phyloP scores from a whole-genome alignment of 2,888 invertebrate species.

The Idaea biselata region DNA sequence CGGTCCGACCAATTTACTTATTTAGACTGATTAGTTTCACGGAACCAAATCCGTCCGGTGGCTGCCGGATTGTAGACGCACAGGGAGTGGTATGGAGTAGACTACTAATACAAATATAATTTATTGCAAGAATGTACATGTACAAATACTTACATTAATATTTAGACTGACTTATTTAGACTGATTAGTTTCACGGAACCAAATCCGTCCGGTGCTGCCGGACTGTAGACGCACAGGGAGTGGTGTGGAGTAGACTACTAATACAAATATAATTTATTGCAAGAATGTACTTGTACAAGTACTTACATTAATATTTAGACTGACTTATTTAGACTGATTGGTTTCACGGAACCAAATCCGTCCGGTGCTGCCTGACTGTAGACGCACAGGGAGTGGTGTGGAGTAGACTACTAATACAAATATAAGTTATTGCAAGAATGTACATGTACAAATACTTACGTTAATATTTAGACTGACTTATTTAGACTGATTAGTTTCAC shows the following conservation, averaged over 20 bases:
- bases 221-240: slow-evolving; percentile 17
- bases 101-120: background rate
- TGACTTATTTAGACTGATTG: slow-evolving; percentile 76
- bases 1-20: slow-evolving; percentile 69
- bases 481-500: slow-evolving; percentile 76
- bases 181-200: slow-evolving; percentile 78
- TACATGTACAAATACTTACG: too few relatives aligned
- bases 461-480: too few relatives aligned
- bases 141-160: too few relatives aligned
- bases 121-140: too few relatives aligned
- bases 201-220: slow-evolving; percentile 71
- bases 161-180: slow-evolving; percentile 75
- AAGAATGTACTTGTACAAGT: too few relatives aligned
- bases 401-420: slow-evolving; percentile 24
- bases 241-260: slow-evolving; percentile 27
- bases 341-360: slow-evolving; percentile 77
- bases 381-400: slow-evolving; percentile 19
- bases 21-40: slow-evolving; percentile 76
- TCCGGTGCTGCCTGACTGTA: slow-evolving; percentile 54
- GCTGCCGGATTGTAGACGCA: slow-evolving; percentile 34
- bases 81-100: slow-evolving; percentile 30
- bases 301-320: too few relatives aligned
- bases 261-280: too few relatives aligned
- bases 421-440: too few relatives aligned
- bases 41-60: slow-evolving; percentile 77